These are phyloP conservation scores for Xestoiulus laeticollis DNA, from an alignment of 2,888 invertebrate genomes.

Conservation along the genomic window DNA sequence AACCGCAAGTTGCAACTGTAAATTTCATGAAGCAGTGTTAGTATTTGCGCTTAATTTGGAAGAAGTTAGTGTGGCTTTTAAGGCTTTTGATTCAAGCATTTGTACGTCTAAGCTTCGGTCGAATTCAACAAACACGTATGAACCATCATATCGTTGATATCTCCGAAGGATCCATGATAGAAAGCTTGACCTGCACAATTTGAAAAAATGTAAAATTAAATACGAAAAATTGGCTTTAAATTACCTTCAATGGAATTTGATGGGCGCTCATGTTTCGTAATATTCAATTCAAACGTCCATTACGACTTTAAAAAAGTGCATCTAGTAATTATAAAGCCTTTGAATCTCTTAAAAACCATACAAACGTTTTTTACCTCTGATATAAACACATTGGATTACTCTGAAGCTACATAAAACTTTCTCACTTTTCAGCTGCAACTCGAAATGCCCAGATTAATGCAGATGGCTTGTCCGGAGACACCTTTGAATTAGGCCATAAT, in stretches of 20 bases:
- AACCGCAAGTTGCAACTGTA: neutral
- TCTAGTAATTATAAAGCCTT: neutral
- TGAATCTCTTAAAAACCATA: neutral
- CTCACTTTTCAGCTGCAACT: neutral
- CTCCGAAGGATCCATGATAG: too few species aligned
- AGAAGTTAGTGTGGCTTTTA: neutral
- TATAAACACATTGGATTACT: neutral
- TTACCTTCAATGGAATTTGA: too few species aligned
- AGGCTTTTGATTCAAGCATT: neutral
- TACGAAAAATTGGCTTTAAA: too few species aligned
- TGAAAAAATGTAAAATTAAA: too few species aligned
- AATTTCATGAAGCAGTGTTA: neutral
- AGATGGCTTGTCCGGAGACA: neutral
- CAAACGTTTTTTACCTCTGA: neutral
- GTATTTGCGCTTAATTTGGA: neutral
- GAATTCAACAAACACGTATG: too few species aligned
- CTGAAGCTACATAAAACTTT: neutral
- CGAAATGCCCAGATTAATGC: neutral
- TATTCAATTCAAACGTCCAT: too few species aligned
- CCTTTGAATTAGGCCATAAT: neutral
- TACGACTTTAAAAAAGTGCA: too few species aligned
- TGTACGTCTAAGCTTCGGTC: too few species aligned
- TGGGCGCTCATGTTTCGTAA: too few species aligned
- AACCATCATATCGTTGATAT: too few species aligned
- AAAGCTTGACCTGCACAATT: too few species aligned